A percentile compares a stretch with the other conserved stretches of the same genome.
phyloP scores from a whole-genome alignment of 1,140 invertebrate species.

The Hypsibius dujardini region DNA sequence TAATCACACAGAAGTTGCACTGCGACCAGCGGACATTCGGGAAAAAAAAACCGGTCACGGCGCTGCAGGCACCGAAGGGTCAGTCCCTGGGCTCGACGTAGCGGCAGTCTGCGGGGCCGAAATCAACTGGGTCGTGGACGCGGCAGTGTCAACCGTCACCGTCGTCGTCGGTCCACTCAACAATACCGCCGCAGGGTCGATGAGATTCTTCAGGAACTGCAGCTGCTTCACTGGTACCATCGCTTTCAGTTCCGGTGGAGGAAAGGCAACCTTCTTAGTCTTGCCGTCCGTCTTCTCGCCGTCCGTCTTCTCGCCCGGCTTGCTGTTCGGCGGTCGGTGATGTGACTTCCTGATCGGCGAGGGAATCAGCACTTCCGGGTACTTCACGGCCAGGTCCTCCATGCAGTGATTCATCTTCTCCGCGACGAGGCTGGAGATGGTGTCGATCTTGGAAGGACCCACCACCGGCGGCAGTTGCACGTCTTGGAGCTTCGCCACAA shows the following conservation, averaged over 20 bases:
- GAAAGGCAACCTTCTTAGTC: background rate
- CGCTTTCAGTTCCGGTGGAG: background rate
- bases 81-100: too few relatives aligned
- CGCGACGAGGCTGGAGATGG: background rate
- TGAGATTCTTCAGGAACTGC: slow-evolving; percentile 9
- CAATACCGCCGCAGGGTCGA: background rate
- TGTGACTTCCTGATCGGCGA: too few relatives aligned
- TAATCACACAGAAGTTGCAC: too few relatives aligned
- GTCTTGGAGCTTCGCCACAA: background rate
- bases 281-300: background rate
- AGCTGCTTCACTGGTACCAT: background rate
- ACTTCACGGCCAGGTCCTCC: background rate
- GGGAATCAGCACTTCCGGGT: background rate
- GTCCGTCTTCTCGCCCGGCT: background rate
- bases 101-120: too few relatives aligned
- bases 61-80: too few relatives aligned
- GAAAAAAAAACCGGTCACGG: too few relatives aligned
- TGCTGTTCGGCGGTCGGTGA: background rate
- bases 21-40: too few relatives aligned
- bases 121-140: too few relatives aligned
- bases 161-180: too few relatives aligned
- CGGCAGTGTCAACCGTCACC: too few relatives aligned
- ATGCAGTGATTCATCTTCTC: background rate
- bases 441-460: slow-evolving; percentile 3
- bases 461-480: slow-evolving; percentile 7